Percentiles rank a stretch among this genome's conserved stretches.
Conservation (phyloP, 2,113 vertebrate species). For the Podiceps cristatus region DNA sequence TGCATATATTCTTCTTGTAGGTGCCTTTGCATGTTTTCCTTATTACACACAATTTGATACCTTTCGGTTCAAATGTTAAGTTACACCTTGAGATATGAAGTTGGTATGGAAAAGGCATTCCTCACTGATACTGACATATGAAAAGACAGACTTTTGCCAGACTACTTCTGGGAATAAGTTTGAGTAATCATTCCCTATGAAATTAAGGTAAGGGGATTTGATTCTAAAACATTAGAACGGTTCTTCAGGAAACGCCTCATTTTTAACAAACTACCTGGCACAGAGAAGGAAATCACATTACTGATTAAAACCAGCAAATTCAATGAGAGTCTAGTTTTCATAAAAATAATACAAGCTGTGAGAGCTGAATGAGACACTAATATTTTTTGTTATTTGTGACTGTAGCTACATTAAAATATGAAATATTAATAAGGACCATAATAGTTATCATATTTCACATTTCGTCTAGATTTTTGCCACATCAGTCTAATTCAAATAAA, state of each 20-base stretch:
- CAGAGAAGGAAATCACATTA: not conserved
- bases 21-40: not conserved
- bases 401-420: constrained; percentile 8
- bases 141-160: not conserved
- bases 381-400: not conserved
- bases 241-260: not conserved
- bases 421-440: constrained; percentile 1
- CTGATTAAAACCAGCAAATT: constrained; percentile 5
- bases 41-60: not conserved
- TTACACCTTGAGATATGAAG: not conserved
- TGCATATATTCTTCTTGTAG: not conserved
- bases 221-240: not conserved
- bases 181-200: not conserved
- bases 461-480: constrained; percentile 4
- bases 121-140: not conserved
- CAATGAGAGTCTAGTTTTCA: constrained; percentile 8
- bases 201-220: not conserved
- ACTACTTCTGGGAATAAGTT: not conserved
- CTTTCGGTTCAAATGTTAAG: not conserved
- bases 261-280: constrained; percentile 1
- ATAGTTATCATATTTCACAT: not conserved
- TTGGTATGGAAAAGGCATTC: not conserved
- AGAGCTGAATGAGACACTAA: not conserved
- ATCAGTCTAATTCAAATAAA: constrained; percentile 33
- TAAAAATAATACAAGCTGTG: not conserved